Conservation (phyloP, 2,888 invertebrate genomes). For the Drosophila putrida region DNA sequence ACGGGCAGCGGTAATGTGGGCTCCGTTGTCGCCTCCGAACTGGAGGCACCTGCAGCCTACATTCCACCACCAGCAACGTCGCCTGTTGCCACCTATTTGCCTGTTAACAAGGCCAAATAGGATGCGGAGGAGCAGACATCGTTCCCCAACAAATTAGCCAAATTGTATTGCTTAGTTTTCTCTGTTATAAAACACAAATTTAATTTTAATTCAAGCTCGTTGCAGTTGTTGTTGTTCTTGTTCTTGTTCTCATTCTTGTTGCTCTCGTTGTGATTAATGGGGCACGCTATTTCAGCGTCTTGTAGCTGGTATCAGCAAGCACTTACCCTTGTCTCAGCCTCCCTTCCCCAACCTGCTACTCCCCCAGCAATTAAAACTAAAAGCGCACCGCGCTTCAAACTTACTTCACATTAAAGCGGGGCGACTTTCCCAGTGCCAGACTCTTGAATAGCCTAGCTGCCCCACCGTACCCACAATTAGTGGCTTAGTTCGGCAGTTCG, state of each 20-base stretch:
- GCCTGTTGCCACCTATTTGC: constrained; percentile 64
- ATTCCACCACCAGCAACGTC: constrained; percentile 46
- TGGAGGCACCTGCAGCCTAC: constrained; percentile 53
- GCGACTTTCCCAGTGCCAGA: constrained; percentile 25
- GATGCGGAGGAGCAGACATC: neutral
- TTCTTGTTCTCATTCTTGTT: neutral
- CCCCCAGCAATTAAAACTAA: constrained; percentile 68
- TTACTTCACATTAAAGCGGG: constrained; percentile 50
- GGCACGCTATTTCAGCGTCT: constrained; percentile 53
- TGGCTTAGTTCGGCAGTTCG: constrained; percentile 45
- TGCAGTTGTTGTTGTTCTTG: constrained; percentile 25
- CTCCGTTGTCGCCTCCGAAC: constrained; percentile 36
- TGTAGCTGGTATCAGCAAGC: constrained; percentile 54
- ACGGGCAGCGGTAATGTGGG: constrained; percentile 33
- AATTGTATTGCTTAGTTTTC: constrained; percentile 64
- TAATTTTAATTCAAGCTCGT: constrained; percentile 64
- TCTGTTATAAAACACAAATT: constrained; percentile 69
- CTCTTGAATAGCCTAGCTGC: constrained; percentile 9
- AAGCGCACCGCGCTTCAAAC: constrained; percentile 58
- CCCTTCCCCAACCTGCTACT: neutral
- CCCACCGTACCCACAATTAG: constrained; percentile 44
- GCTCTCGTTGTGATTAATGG: constrained; percentile 62
- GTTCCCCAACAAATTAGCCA: constrained; percentile 60
- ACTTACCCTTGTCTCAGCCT: constrained; percentile 31
- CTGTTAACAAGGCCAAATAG: constrained; percentile 60